Evolutionary conservation across 2,888 invertebrate species (phyloP), one percentile per base, ranked within the genome.

Genomic region (Melitaea athalia): DNA sequence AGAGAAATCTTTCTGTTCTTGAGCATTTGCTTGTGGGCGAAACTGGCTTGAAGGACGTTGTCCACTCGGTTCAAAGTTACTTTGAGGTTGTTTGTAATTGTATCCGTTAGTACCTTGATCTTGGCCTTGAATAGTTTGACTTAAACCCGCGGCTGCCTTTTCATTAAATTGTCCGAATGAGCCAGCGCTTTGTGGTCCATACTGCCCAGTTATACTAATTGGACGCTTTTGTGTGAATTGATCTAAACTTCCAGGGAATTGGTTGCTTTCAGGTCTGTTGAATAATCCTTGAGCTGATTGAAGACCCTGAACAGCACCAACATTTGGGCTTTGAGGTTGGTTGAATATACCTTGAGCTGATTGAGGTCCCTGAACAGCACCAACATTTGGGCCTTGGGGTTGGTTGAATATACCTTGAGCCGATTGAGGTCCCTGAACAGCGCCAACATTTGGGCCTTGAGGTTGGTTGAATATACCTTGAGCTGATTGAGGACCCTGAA

Each of bases 251-350:
- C 43, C 68, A 43, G 66, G 12, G 17, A 17, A 61, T 24, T 66
- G 66, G 24, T 67, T 68, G 43, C 45, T 62, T 63, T 64, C 57
- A n/a, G 60, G 49, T 43, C 65, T 71, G 8, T 47, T 69, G 17
- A 14, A 17, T 17, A 15, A 59, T 6, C 14, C 33, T 24, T 55
- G 53, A 33, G 1, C n/a, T 14, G 53, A 33, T 33, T 55, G 31
- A n/a, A 12, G 31, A 55, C 59, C 50, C 63, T 69, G 64, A 43
- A 12, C 24, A 45, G 71, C 61, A 8, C 43, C 67, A 43, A 53
- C 42, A 69, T 59, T 65, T 65, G 72, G 71, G 47, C 66, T 73
- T 69, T 76, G 75, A 8, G 75, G 67, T 64, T 70, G 72, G 24
- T 72, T 74, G 38, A 49, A 69, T 17, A 15, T 59, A 5, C 14